Evolutionary conservation across 2,888 invertebrate genomes (phyloP), one percentile per base, ranked within the genome.

Genomic region (Drosophila nr. perissopoda): DNA sequence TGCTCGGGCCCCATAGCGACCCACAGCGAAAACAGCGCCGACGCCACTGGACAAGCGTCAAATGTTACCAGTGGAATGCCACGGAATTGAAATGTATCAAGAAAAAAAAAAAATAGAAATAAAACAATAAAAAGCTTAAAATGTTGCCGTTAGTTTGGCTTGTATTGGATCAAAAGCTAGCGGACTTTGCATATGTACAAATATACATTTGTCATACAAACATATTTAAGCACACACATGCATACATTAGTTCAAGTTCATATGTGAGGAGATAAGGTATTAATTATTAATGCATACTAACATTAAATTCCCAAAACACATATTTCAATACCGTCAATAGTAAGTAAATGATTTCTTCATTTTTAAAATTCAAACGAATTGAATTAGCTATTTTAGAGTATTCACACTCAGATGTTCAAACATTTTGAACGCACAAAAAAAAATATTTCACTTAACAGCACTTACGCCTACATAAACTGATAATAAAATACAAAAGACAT

Each of bases 41-140:
- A 63, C 76, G 76, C 69, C 73, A 73, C 76, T 79, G 69, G 61
- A 42, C 48, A 60, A 56, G 34, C 66, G 40, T 58, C 40, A 70
- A 65, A 61, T 60, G 62, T 25, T 31, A 21, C 11, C 49, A 5
- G 36, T 2, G 76, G 57, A 76, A 74, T 57, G 70, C 33, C 40
- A 66, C 53, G 76, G 60, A 65, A 66, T 61, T 52, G 76, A 52
- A 76, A 72, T 61, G 16, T 51, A 65, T 49, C 38, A 54, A 60
- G 51, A 71, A 62, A 60, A 49, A 63, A 52, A n/a, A 16, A 11
- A n/a, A 34, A 46, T n/a, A 40, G 1, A 21, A 58, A 53, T 4
- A 54, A 21, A 40, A 54, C 38, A 48, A 49, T 53, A 42, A 49
- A 54, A 68, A 64, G 38, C 40, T 65, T 40, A 46, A 76, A 69